phyloP scores from a whole-genome alignment of 2,113 vertebrate species.

The Gobiocypris rarus region DNA sequence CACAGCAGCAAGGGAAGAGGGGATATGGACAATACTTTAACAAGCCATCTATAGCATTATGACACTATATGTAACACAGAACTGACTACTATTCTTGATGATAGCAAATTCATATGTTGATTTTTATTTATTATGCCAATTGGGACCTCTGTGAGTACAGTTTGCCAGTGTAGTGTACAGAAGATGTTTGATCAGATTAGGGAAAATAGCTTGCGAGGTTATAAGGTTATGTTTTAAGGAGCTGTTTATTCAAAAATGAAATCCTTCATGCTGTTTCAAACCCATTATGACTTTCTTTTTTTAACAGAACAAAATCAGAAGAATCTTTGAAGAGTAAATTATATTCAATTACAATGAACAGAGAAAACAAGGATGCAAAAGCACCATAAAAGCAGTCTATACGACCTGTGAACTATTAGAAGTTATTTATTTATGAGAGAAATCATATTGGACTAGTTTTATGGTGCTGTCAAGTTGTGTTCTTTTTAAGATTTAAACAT shows the following conservation, averaged over 20 bases:
- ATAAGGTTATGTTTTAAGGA: neutral
- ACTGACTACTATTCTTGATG: neutral
- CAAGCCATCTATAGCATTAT: slow-evolving; percentile 23
- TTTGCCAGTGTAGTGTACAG: neutral
- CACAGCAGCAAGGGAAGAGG: slow-evolving; percentile 27
- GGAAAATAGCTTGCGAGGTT: neutral
- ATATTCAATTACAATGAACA: neutral
- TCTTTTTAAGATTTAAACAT: neutral
- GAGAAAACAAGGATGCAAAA: neutral
- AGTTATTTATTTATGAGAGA: neutral
- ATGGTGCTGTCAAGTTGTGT: neutral
- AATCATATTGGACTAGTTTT: neutral
- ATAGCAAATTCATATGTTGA: neutral
- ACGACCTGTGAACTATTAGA: neutral
- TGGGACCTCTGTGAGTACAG: neutral
- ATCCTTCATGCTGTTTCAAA: neutral
- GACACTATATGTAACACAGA: neutral
- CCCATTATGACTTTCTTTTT: neutral
- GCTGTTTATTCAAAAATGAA: neutral
- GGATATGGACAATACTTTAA: neutral
- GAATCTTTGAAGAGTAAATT: neutral
- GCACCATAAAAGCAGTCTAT: neutral
- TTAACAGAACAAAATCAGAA: neutral
- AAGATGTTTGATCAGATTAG: neutral
- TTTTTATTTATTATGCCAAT: neutral